phyloP scores from a whole-genome alignment of 1,140 invertebrate species.

The Lasioglossum albipes region DNA sequence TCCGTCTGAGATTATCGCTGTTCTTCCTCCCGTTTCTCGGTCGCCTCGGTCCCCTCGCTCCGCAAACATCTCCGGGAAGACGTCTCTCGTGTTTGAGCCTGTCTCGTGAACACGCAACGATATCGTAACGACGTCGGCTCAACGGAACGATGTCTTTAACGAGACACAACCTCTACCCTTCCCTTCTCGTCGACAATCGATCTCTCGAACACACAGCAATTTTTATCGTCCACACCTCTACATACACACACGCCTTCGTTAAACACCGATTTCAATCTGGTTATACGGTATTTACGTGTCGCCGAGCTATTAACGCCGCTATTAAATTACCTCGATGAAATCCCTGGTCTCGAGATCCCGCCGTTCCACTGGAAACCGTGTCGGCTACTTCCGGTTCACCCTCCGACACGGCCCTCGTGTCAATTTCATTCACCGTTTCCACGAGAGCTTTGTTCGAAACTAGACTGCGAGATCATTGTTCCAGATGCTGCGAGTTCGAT shows the following conservation, averaged over 20 bases:
- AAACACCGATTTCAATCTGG: background rate
- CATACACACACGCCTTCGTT: background rate
- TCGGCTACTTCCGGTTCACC: background rate
- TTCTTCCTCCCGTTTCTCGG: constrained; percentile 12
- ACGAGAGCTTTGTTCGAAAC: too few species aligned
- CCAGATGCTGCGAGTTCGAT: too few species aligned
- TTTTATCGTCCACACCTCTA: background rate
- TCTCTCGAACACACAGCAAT: background rate
- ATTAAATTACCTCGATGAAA: background rate
- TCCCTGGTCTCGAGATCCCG: too few species aligned
- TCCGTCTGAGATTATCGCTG: constrained; percentile 43
- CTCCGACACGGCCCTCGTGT: background rate
- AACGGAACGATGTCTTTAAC: constrained; percentile 52
- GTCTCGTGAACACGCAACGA: constrained; percentile 58
- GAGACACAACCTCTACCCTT: background rate
- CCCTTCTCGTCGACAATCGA: background rate
- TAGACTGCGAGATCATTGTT: too few species aligned
- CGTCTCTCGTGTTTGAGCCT: constrained; percentile 44
- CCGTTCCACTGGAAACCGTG: too few species aligned
- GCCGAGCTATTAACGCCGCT: background rate
- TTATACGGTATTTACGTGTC: background rate
- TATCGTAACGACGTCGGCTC: constrained; percentile 55
- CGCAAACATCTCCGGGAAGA: constrained; percentile 39
- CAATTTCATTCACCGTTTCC: background rate
- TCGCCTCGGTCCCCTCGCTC: constrained; percentile 4